These are phyloP conservation scores for Basileuterus tristriatus DNA, from an alignment of 2,797 vertebrate genomes.

Conservation along the genomic window DNA sequence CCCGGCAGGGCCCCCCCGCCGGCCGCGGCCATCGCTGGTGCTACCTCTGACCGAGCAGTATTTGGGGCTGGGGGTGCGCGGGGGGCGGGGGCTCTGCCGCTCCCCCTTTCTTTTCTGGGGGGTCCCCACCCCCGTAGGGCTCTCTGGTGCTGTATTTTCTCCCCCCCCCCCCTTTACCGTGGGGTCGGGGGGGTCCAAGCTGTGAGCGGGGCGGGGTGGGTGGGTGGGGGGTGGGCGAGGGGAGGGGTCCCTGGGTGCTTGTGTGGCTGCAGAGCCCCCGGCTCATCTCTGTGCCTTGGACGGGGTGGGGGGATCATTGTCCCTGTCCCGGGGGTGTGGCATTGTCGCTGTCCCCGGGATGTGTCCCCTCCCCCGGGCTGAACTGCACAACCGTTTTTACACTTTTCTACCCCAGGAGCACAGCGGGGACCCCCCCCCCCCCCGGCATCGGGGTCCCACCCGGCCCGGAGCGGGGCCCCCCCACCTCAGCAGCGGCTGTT, in stretches of 20 bases:
- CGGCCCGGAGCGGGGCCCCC: conserved; percentile 11
- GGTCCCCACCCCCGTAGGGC: neutral
- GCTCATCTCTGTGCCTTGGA: conserved; percentile 29
- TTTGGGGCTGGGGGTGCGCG: neutral
- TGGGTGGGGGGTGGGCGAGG: neutral
- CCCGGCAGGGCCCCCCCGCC: neutral
- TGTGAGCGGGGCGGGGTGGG: neutral
- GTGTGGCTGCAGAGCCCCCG: neutral
- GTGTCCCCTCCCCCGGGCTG: neutral
- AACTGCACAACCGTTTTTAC: conserved; percentile 43
- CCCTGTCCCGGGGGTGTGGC: neutral
- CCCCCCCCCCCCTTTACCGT: too few relatives aligned
- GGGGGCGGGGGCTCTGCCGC: neutral
- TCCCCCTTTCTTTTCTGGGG: neutral
- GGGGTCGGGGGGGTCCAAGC: neutral
- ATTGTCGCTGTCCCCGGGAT: neutral
- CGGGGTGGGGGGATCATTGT: neutral
- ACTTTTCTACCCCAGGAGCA: conserved; percentile 37
- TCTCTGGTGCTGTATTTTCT: neutral
- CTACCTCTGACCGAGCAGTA: conserved; percentile 36
- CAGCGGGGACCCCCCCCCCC: neutral
- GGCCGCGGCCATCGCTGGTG: neutral
- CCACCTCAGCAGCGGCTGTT: conserved; percentile 20
- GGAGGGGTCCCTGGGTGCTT: neutral
- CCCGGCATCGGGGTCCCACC: neutral